phyloP scores from a whole-genome alignment of 2,113 vertebrate species.

The Passerina amoena region DNA sequence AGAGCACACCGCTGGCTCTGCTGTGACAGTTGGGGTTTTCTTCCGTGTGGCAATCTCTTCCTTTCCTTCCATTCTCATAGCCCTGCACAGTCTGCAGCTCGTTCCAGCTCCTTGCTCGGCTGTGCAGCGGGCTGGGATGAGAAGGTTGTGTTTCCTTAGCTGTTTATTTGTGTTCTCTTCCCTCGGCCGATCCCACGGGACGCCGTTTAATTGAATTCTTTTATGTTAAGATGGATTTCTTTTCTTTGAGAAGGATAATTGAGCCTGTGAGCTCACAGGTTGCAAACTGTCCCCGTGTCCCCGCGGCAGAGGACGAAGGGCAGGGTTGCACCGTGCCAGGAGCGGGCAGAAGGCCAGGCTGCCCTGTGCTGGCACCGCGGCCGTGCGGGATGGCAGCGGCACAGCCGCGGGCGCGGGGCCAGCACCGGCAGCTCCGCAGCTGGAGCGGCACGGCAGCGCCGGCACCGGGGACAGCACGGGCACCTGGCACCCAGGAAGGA shows the following conservation, averaged over 20 bases:
- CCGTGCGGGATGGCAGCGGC: background rate
- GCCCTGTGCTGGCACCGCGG: background rate
- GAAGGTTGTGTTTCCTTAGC: background rate
- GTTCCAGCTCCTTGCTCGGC: background rate
- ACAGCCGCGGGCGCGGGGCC: background rate
- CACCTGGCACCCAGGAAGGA: background rate
- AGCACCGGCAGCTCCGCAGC: background rate
- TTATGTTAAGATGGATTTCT: background rate
- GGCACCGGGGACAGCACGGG: accelerated
- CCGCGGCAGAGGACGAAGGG: background rate
- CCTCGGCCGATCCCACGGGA: background rate
- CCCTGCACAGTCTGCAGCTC: background rate
- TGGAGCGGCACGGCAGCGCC: background rate
- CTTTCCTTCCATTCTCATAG: accelerated
- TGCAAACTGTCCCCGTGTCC: background rate
- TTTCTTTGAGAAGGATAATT: background rate
- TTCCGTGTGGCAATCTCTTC: background rate
- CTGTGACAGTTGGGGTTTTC: background rate
- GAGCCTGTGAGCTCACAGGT: background rate
- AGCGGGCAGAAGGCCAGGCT: accelerated
- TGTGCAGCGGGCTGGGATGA: background rate
- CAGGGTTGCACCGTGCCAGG: accelerated
- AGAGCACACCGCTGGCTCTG: background rate
- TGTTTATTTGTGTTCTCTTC: background rate
- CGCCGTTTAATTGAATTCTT: background rate